Evolutionary conservation across 2,113 vertebrate species (phyloP), one percentile per base, ranked within the genome.

Genomic region (Dolichotis patagonum): DNA sequence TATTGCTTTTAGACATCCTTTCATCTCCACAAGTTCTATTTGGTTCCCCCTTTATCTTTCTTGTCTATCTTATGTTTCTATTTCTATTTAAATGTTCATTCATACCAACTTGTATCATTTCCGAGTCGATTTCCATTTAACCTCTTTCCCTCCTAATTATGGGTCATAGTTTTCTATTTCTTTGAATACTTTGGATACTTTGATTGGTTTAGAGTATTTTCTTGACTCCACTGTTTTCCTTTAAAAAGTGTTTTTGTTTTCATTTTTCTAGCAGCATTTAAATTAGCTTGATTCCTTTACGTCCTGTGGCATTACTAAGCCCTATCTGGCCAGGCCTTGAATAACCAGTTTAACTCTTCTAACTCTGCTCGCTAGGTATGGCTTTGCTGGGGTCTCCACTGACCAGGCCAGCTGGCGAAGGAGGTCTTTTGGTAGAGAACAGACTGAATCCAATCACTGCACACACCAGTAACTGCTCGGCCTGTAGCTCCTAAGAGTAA

Each of bases 401-500:
- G 19, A 62, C 8, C 1, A 3, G 1, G 22, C 11, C 73, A 78
- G 38, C 60, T 87, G 4, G 82, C 65, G 32, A 30, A 38, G 5
- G 41, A 89, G 67, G 41, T 56, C 20, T 81, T 88, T 49, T 20
- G 35, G 71, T 43, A 60, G 20, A 16, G 49, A 90, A 5, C 13
- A 84, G 8, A 78, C 14, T 17, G 38, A 24, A 12, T 3, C 88
- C 54, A 43, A 65, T 83, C 49, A 0, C n/a, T 60, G 38, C 10
- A 2, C 3, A 1, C 13, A 4, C 5, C 11, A n/a, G 28, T 1
- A 52, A 0, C 16, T 52, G 4, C 5, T 13, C 32, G 69, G 35
- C 13, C 58, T 67, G 35, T 22, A 28, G 12, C 3, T 65, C 0
- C 10, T n/a, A n/a, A 13, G 4, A 3, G 6, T 22, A 28, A 8